Evolutionary conservation across 2,797 vertebrate species (phyloP).

Genomic region (Parauchenoglanis ngamensis): DNA sequence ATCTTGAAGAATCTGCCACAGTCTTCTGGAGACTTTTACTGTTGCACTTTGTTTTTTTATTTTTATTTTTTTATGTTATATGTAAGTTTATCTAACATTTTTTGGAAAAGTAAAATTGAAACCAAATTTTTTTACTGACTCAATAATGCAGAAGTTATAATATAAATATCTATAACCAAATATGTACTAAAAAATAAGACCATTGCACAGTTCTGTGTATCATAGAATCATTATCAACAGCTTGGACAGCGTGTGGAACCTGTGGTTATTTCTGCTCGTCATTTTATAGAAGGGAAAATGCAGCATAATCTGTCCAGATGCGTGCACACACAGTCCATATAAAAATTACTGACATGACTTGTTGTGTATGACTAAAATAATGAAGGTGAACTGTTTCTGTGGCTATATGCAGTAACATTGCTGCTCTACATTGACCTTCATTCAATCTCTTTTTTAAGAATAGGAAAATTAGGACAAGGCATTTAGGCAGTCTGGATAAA

Average conservation of each 20-base stretch:
- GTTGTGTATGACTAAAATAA: not conserved
- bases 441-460: not conserved
- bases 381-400: not conserved
- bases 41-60: no score
- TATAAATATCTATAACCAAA: no score
- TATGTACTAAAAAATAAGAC: no score
- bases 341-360: not conserved
- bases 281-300: not conserved
- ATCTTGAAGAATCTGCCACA: no score
- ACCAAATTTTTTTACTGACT: no score
- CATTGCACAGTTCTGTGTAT: no score
- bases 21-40: no score
- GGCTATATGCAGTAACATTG: not conserved
- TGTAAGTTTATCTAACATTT: no score
- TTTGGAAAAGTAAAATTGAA: no score
- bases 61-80: no score
- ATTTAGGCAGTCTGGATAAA: not conserved
- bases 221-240: not conserved
- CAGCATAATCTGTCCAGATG: not conserved
- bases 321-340: not conserved
- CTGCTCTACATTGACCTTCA: no score
- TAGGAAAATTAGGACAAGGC: not conserved
- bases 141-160: no score
- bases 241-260: not conserved
- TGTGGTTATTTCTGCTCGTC: not conserved